These are phyloP conservation scores for Drosophila ezoana DNA, from an alignment of 2,888 invertebrate species.

Conservation along the genomic window DNA sequence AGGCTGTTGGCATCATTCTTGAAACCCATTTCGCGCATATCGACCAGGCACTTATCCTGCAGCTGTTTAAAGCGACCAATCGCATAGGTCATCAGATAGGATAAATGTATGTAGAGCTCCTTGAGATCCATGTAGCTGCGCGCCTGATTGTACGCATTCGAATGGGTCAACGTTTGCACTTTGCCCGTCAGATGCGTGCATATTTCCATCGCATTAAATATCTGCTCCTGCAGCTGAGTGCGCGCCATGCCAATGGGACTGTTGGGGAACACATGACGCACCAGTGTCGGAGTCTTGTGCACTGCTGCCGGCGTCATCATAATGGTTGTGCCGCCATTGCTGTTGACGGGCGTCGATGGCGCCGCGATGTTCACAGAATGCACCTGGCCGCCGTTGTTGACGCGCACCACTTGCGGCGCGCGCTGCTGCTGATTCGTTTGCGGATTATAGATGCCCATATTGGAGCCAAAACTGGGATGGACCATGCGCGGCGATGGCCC, in stretches of 20 bases:
- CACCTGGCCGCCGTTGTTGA: constrained; percentile 51
- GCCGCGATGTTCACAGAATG: constrained; percentile 37
- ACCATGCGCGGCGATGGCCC: constrained; percentile 23
- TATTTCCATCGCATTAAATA: constrained; percentile 84
- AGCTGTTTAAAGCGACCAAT: constrained; percentile 84
- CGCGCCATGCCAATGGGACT: constrained; percentile 82
- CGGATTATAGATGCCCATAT: constrained; percentile 70
- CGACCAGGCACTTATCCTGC: constrained; percentile 84
- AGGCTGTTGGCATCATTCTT: constrained; percentile 83
- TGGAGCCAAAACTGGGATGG: constrained; percentile 49
- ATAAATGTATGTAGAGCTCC: constrained; percentile 84
- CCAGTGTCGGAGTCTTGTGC: constrained; percentile 54
- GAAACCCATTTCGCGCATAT: constrained; percentile 84
- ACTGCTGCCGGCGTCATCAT: constrained; percentile 28
- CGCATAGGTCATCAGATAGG: constrained; percentile 84
- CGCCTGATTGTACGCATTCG: constrained; percentile 84
- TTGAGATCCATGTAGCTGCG: constrained; percentile 83
- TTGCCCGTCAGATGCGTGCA: constrained; percentile 84
- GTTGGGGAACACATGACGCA: constrained; percentile 80
- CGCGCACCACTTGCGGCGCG: constrained; percentile 70
- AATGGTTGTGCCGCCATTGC: constrained; percentile 45
- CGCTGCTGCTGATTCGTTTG: constrained; percentile 64
- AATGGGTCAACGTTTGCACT: constrained; percentile 84
- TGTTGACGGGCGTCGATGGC: constrained; percentile 24
- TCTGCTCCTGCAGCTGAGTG: constrained; percentile 83